Evolutionary conservation across 2,888 invertebrate genomes (phyloP), one percentile per base, ranked within the genome.

Genomic region (Drosophila tanythrix): DNA sequence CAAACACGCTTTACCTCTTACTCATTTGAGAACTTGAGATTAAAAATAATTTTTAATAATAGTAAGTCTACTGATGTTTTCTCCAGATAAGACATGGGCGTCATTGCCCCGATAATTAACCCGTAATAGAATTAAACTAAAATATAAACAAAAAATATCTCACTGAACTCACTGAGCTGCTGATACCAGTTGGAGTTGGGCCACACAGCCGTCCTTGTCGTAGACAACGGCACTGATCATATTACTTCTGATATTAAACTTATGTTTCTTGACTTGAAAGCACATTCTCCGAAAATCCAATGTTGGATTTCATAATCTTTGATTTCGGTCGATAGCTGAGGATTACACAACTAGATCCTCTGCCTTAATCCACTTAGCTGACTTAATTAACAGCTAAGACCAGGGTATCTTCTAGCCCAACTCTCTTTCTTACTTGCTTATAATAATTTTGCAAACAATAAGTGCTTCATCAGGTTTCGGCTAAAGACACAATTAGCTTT

Each of bases 231-330:
- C 65, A 21, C 77, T 73, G 46, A 77, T 67, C 78, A 73, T 77
- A 29, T 73, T 70, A 3, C 38, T 27, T n/a, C 56, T 70, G 15
- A 81, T 73, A 10, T 64, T 43, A 5, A 43, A 1, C 40, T 43
- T 1, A 43, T 11, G 21, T 43, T 11, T 43, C 11, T 40, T 21
- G 13, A 21, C 7, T 21, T 21, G 35, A 0, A 62, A 48, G 11
- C 11, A 33, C 52, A 79, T 66, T 67, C 33, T 56, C 62, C 43
- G 50, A 53, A 48, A 81, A 55, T 40, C 7, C 13, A 46, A 90
- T 90, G 88, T 80, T 90, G 58, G 83, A 85, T 78, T 82, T 89
- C 51, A 79, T 82, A 62, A 83, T 90, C 21, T 40, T 68, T 90
- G 51, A 74, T 81, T 66, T 78, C 84, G 5, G 70, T 88, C 29